A percentile compares a stretch with the other conserved stretches of the same genome.
Conservation (phyloP, 2,888 invertebrate species). For the Archaeoteleia sp. region DNA sequence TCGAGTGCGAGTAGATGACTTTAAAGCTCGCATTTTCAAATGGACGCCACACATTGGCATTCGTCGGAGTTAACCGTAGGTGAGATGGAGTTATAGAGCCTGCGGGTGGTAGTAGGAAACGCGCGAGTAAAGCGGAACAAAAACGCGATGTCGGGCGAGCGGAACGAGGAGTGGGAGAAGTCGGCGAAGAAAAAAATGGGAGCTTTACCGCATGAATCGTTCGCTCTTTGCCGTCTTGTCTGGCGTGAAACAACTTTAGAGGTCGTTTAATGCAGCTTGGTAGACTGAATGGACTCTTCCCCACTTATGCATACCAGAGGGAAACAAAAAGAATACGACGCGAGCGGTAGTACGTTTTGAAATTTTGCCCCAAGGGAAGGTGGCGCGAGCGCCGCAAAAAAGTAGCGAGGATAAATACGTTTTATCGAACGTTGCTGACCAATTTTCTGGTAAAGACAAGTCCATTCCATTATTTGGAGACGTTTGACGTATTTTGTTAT, state of each 20-base stretch:
- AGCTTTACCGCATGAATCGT: constrained; percentile 26
- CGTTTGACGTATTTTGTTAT: too few relatives aligned
- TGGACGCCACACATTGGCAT: constrained; percentile 6
- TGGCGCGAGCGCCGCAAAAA: too few relatives aligned
- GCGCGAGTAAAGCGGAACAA: constrained; percentile 10
- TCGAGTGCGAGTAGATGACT: too few relatives aligned
- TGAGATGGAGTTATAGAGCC: constrained; percentile 5
- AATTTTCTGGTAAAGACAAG: too few relatives aligned
- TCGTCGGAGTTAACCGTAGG: constrained; percentile 11
- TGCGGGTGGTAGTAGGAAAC: constrained; percentile 1
- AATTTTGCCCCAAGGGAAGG: too few relatives aligned
- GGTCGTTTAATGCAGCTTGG: constrained; percentile 32
- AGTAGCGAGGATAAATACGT: too few relatives aligned
- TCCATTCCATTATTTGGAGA: too few relatives aligned
- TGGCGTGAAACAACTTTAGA: constrained; percentile 35
- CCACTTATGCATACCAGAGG: constrained; percentile 6
- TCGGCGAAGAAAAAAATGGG: constrained; percentile 9
- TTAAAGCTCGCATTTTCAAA: too few relatives aligned
- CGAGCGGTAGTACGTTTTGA: too few relatives aligned
- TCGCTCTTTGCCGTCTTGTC: constrained; percentile 32
- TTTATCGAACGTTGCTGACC: too few relatives aligned
- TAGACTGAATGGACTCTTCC: constrained; percentile 12
- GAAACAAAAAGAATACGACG: too few relatives aligned
- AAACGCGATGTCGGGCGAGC: constrained; percentile 6
- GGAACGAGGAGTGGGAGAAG: constrained; percentile 3